These are phyloP conservation scores for Tachina grossa DNA, from an alignment of 2,888 invertebrate genomes.

Conservation along the genomic window DNA sequence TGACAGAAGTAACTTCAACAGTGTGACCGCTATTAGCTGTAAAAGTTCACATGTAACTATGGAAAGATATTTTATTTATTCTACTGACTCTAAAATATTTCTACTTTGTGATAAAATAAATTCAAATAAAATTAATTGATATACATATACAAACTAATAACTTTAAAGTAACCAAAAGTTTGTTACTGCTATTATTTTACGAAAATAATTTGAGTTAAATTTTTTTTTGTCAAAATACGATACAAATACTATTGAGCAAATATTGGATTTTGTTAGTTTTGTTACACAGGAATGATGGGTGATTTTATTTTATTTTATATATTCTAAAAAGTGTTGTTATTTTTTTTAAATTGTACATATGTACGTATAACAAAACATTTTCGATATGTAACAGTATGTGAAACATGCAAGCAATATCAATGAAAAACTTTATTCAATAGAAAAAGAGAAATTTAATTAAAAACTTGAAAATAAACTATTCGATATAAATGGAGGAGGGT, in stretches of 20 bases:
- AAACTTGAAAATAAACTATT: neutral
- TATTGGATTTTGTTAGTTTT: constrained; percentile 4
- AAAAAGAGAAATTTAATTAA: constrained; percentile 10
- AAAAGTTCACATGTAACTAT: too few relatives aligned
- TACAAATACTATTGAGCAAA: neutral
- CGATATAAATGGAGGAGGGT: neutral
- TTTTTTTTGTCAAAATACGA: neutral
- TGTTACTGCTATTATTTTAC: neutral
- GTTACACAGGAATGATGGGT: neutral
- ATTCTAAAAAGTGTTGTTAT: neutral
- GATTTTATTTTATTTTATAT: constrained; percentile 15
- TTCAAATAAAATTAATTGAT: neutral
- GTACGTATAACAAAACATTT: neutral
- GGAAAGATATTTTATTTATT: neutral
- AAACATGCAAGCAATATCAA: neutral
- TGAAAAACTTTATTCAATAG: constrained; percentile 1
- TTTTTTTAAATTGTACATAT: constrained; percentile 1
- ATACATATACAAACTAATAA: neutral
- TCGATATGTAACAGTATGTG: neutral
- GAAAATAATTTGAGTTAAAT: constrained; percentile 1
- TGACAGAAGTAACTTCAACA: too few relatives aligned
- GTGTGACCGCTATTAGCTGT: too few relatives aligned
- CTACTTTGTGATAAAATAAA: neutral
- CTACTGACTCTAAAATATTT: too few relatives aligned
- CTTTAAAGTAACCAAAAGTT: constrained; percentile 7